phyloP scores from a whole-genome alignment of 2,797 vertebrate genomes.

The Babyrousa celebensis region DNA sequence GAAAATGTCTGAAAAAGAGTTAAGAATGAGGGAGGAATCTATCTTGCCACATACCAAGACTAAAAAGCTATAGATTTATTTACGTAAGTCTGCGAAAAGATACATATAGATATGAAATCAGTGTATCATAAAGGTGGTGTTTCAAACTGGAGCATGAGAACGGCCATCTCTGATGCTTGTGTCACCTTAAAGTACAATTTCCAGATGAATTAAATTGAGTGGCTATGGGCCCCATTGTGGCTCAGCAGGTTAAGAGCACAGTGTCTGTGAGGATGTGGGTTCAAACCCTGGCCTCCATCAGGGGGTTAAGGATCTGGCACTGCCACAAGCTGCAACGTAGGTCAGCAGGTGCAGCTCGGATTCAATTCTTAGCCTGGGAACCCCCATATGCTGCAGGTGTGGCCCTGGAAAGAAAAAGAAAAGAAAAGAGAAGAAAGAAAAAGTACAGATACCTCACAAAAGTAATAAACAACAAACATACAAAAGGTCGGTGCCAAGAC shows the following conservation, averaged over 20 bases:
- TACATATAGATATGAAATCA: not conserved
- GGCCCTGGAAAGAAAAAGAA: not conserved
- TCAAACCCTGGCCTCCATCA: too few species aligned
- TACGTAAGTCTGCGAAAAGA: not conserved
- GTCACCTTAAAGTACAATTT: not conserved
- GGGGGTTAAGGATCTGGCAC: too few species aligned
- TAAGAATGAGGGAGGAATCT: not conserved
- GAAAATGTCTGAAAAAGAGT: not conserved
- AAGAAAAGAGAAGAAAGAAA: not conserved
- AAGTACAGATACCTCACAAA: not conserved
- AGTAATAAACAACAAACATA: not conserved
- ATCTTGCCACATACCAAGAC: not conserved
- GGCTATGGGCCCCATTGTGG: too few species aligned
- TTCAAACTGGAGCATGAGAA: not conserved
- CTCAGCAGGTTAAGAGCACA: too few species aligned
- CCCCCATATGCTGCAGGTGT: too few species aligned
- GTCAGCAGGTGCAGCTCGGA: too few species aligned
- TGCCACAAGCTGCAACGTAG: too few species aligned
- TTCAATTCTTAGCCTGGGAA: too few species aligned
- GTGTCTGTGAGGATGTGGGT: too few species aligned
- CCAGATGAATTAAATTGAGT: not conserved
- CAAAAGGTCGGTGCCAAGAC: not conserved
- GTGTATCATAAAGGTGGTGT: not conserved
- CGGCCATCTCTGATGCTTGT: not conserved
- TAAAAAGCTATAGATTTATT: not conserved